Conservation (phyloP, 2,888 invertebrate species). For the Odiellus spinosus region DNA sequence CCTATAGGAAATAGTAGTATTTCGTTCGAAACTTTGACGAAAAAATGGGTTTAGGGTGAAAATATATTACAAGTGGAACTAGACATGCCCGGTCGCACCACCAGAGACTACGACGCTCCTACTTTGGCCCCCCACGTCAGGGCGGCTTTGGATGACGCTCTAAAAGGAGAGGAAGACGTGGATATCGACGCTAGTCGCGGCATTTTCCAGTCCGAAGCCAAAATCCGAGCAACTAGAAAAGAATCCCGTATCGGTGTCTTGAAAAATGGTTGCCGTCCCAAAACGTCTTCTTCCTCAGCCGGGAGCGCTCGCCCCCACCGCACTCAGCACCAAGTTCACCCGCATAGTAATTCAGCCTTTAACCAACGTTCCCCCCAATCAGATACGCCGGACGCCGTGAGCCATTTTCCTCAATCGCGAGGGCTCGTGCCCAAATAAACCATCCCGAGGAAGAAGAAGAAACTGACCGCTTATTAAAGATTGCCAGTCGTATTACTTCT, state of each 20-base stretch:
- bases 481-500: too few species aligned
- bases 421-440: neutral
- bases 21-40: neutral
- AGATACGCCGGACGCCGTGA: neutral
- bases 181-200: conserved; percentile 11
- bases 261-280: too few species aligned
- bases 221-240: too few species aligned
- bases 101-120: conserved; percentile 54
- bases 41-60: conserved; percentile 36
- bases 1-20: neutral
- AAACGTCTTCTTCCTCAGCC: too few species aligned
- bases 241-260: too few species aligned
- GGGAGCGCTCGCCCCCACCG: too few species aligned
- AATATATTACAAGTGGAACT: conserved; percentile 57
- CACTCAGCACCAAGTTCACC: too few species aligned
- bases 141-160: conserved; percentile 45
- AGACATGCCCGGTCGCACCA: conserved; percentile 58
- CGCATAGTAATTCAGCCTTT: too few species aligned
- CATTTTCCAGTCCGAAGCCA: neutral
- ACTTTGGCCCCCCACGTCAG: conserved; percentile 49
- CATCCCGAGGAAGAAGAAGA: too few species aligned
- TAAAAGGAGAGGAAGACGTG: conserved; percentile 39
- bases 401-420: neutral
- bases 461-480: too few species aligned
- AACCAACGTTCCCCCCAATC: neutral